Conservation (phyloP, 2,888 invertebrate species). For the Ceriagrion tenellum region DNA sequence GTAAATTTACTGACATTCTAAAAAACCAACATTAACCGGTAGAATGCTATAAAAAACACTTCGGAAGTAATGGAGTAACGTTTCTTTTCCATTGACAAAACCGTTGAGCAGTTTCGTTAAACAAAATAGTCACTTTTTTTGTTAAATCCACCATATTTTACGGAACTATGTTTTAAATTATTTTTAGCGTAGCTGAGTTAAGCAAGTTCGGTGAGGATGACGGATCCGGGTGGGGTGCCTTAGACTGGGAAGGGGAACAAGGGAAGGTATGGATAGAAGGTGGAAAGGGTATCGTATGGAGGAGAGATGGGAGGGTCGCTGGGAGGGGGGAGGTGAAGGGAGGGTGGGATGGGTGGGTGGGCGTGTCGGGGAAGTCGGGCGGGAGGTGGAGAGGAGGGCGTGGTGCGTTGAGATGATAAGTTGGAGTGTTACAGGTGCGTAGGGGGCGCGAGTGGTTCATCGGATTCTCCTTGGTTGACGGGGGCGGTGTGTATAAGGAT, state of each 20-base stretch:
- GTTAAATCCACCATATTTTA: no score
- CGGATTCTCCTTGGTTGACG: slow-evolving; percentile 26
- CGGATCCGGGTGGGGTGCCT: not conserved
- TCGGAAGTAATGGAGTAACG: no score
- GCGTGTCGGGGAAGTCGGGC: not conserved
- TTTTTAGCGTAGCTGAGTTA: no score
- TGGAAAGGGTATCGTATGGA: not conserved
- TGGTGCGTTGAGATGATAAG: slow-evolving; percentile 59
- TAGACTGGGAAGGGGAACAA: not conserved
- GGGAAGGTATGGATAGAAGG: not conserved
- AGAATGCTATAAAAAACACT: no score
- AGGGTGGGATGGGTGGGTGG: not conserved
- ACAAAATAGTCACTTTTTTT: no score
- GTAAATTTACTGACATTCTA: no score
- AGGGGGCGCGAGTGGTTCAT: slow-evolving; percentile 33
- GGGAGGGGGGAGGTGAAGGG: not conserved
- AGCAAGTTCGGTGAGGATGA: not conserved
- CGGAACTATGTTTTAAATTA: no score
- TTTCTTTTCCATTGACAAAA: no score
- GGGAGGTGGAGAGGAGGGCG: slow-evolving; percentile 31
- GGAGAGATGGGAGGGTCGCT: not conserved
- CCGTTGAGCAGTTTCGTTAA: no score
- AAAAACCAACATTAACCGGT: no score
- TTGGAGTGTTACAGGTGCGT: slow-evolving; percentile 65
- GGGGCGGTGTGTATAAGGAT: slow-evolving; percentile 48